phyloP scores from a whole-genome alignment of 2,797 vertebrate genomes.

The Hyperoplus immaculatus region DNA sequence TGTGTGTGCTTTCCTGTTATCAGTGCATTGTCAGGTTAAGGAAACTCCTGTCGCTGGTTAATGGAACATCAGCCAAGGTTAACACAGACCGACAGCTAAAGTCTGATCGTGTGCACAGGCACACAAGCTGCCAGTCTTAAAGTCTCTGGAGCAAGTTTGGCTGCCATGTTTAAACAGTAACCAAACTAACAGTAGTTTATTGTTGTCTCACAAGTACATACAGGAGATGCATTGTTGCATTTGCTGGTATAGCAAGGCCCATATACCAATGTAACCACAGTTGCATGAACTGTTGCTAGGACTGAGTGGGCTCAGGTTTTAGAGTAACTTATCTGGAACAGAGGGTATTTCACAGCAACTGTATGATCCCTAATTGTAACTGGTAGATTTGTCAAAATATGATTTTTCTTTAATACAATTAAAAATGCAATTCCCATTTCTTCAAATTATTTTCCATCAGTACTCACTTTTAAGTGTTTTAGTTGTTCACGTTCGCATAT shows the following conservation, averaged over 20 bases:
- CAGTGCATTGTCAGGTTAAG: conserved; percentile 62
- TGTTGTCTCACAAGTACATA: conserved; percentile 7
- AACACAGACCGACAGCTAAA: conserved; percentile 65
- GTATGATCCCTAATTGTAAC: not conserved
- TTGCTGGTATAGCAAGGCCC: not conserved
- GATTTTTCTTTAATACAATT: not conserved
- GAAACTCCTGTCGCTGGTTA: conserved; percentile 73
- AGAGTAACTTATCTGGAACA: not conserved
- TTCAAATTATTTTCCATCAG: not conserved
- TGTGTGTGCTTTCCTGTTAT: conserved; percentile 38
- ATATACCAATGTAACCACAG: not conserved
- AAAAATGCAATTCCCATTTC: not conserved
- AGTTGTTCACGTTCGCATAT: not conserved
- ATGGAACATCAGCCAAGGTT: conserved; percentile 65
- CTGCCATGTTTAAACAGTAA: conserved; percentile 20
- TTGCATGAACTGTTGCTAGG: not conserved
- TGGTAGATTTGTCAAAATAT: not conserved
- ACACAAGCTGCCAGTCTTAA: conserved; percentile 23
- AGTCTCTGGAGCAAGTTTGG: conserved; percentile 10
- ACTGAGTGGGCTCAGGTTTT: not conserved
- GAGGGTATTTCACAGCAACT: not conserved
- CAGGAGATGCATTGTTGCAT: not conserved
- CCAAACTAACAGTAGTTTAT: not conserved
- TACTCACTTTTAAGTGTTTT: not conserved
- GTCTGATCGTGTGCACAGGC: conserved; percentile 15